These are phyloP conservation scores for Ailuropoda melanoleuca DNA, from an alignment of 2,113 vertebrate species.

Conservation along the genomic window DNA sequence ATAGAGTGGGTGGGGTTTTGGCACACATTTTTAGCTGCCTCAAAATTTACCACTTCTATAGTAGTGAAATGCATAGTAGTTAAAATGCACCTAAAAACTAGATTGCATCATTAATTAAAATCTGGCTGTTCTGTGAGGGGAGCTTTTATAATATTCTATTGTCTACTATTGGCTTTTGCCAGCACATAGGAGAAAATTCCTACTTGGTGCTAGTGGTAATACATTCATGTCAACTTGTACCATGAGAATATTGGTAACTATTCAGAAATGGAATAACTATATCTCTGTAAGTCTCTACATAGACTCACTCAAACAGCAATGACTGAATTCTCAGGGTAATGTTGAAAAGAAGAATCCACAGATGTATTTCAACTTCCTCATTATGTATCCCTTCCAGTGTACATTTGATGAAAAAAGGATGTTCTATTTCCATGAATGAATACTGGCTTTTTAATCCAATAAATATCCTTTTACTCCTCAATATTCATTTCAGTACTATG, in stretches of 20 bases:
- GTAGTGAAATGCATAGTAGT: background rate
- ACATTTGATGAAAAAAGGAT: background rate
- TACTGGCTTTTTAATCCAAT: background rate
- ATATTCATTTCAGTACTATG: background rate
- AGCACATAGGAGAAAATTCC: background rate
- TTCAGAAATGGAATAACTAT: background rate
- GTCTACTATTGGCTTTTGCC: background rate
- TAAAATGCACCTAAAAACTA: background rate
- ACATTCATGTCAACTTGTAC: background rate
- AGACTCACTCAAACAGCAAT: background rate
- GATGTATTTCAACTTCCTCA: background rate
- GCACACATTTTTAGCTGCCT: background rate
- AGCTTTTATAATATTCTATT: background rate
- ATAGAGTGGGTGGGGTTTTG: background rate
- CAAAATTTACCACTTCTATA: background rate
- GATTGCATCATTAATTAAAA: constrained; percentile 14
- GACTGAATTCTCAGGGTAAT: background rate
- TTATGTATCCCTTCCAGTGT: background rate
- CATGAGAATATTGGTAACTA: background rate
- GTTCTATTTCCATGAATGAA: background rate
- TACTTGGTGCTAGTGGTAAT: background rate
- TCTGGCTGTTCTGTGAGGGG: background rate
- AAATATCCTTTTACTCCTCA: background rate
- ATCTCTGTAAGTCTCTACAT: background rate
- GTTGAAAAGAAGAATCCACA: background rate